Conservation (phyloP, 2,888 invertebrate species). For the Serrognathus titanus region DNA sequence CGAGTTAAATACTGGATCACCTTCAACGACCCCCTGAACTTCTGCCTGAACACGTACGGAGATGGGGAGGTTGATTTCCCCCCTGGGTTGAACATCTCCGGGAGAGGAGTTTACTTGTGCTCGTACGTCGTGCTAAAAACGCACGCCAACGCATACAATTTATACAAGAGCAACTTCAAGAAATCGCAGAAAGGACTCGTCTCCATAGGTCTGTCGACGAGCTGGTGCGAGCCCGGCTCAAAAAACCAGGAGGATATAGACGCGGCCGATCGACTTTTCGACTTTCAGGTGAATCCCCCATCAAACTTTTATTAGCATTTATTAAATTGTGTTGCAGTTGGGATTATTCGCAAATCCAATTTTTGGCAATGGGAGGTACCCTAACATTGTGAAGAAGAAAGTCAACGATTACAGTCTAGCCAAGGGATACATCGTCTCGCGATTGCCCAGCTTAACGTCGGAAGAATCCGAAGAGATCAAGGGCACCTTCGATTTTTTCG, state of each 20-base stretch:
- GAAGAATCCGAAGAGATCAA: conserved; percentile 3
- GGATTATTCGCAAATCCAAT: conserved; percentile 15
- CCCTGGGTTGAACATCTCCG: conserved; percentile 48
- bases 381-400: conserved; percentile 1
- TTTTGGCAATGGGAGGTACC: conserved; percentile 10
- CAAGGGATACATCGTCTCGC: conserved; percentile 2
- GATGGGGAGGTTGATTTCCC: conserved; percentile 44
- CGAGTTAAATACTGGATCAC: conserved; percentile 50
- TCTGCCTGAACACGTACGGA: conserved; percentile 32
- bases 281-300: conserved; percentile 2
- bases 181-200: conserved; percentile 7
- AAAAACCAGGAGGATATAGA: neutral
- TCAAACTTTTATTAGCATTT: neutral
- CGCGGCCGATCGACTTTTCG: conserved; percentile 4
- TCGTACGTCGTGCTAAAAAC: conserved; percentile 50
- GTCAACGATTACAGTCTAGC: conserved; percentile 5
- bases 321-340: neutral
- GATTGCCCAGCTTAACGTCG: conserved; percentile 5
- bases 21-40: conserved; percentile 49
- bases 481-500: conserved; percentile 11
- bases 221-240: conserved; percentile 11
- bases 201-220: conserved; percentile 9
- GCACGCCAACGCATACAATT: conserved; percentile 48
- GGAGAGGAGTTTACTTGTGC: conserved; percentile 57
- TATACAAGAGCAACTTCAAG: conserved; percentile 45